Base-by-base conservation (phyloP, 2,797 vertebrate species). In the Enteromius anoplus region DNA sequence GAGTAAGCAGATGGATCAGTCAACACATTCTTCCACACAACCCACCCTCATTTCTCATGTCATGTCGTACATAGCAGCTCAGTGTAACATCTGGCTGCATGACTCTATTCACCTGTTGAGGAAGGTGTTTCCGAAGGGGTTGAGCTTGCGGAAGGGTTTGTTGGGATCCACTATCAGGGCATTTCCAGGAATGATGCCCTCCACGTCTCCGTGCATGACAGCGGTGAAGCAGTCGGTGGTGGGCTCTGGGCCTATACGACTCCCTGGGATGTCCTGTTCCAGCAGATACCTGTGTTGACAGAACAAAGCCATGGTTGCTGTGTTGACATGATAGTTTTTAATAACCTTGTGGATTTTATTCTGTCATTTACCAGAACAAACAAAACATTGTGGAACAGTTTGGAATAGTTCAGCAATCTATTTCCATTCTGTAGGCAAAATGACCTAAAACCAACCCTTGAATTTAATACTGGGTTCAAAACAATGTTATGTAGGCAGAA, bases 141-240 rank as follows among this genome's bases (percentile, higher is more conserved):
- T 97, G 87, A 98, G 97, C 77, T 98, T 97, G 5, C 97, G 96
- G 93, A 98, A 98, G 12, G 97, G 97, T 88, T 98, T 98, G 85
- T 97, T 95, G 8, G 97, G 96, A 80, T 98, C 97, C 0, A 98
- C 97, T 0, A 98, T 96, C 0, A 98, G 95, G 34, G 97, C 97
- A 0, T 98, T 98, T 37, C 97, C 97, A 0, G 97, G 97, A 82
- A 94, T 96, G 3, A 96, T 92, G 10, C 96, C 94, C 82, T 97
- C 97, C 0, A 95, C 93, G 0, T 97, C 97, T 0, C 96, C 97
- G 0, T 97, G 97, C 97, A 98, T 98, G 90, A 98, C 95, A 1
- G 97, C 97, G 1, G 97, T 97, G 55, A 98, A 98, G 87, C 95
- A 96, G 87, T 98, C 97, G 0, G 96, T 98, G 88, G 97, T 98